A percentile compares a stretch with the other conserved stretches of the same genome.
Conservation (phyloP, 1,140 invertebrate species). For the Heterodera schachtii region DNA sequence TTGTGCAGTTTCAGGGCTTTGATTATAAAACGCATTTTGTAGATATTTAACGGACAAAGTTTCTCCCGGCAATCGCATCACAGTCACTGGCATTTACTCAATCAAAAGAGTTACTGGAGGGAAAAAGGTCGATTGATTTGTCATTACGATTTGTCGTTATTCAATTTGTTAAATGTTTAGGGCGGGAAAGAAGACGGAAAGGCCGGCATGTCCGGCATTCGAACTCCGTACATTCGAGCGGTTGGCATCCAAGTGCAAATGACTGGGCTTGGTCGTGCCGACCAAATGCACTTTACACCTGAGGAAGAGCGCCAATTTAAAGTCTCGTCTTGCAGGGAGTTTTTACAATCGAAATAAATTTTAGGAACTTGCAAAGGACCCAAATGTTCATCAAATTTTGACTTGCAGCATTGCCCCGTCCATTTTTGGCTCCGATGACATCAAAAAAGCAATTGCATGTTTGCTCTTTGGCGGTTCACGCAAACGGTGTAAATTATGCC, state of each 20-base stretch:
- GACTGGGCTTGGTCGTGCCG: constrained; percentile 76
- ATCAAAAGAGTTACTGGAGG: constrained; percentile 81
- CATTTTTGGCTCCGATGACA: constrained; percentile 89
- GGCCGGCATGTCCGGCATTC: constrained; percentile 81
- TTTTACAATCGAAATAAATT: constrained; percentile 32
- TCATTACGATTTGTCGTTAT: neutral
- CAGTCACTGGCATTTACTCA: constrained; percentile 90
- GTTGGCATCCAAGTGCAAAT: constrained; percentile 86
- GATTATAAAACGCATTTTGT: neutral
- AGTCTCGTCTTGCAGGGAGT: constrained; percentile 44
- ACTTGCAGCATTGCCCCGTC: constrained; percentile 91
- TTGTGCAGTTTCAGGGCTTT: neutral
- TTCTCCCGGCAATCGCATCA: constrained; percentile 92
- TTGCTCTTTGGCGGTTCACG: constrained; percentile 85
- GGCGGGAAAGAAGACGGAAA: constrained; percentile 75
- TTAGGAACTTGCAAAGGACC: constrained; percentile 76
- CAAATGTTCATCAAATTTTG: constrained; percentile 86
- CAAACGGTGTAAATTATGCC: constrained; percentile 67
- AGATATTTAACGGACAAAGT: constrained; percentile 84
- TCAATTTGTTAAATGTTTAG: constrained; percentile 9
- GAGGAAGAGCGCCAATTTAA: constrained; percentile 91
- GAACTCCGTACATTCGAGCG: constrained; percentile 89
- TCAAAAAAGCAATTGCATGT: constrained; percentile 95
- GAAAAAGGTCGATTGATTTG: constrained; percentile 22
- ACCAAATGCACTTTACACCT: constrained; percentile 71